These are phyloP conservation scores for Thereva unica DNA, from an alignment of 2,888 invertebrate genomes.

Conservation along the genomic window DNA sequence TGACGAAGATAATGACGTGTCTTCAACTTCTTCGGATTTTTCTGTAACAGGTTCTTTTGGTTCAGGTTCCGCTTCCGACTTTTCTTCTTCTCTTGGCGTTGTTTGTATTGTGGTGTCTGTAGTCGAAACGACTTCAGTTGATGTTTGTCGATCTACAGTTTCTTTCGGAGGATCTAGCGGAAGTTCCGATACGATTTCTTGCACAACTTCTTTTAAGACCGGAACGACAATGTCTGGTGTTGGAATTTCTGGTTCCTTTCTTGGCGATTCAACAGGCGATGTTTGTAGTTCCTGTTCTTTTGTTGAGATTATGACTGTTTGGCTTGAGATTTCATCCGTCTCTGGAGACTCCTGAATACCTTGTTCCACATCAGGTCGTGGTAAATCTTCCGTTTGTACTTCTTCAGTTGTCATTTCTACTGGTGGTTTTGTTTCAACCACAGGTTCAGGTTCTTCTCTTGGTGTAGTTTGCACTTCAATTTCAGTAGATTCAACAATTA, in stretches of 20 bases:
- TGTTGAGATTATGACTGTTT: conserved; percentile 50
- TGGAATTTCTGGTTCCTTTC: conserved; percentile 42
- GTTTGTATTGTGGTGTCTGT: conserved; percentile 53
- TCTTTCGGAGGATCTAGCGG: conserved; percentile 42
- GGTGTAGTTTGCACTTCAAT: conserved; percentile 54
- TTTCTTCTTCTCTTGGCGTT: conserved; percentile 44
- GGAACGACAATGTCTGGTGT: conserved; percentile 53
- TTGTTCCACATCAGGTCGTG: conserved; percentile 48
- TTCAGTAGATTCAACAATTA: conserved; percentile 51
- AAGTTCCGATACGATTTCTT: conserved; percentile 50
- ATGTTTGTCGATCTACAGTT: conserved; percentile 46
- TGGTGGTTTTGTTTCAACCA: conserved; percentile 40
- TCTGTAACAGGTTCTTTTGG: conserved; percentile 45
- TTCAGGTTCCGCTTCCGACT: conserved; percentile 32
- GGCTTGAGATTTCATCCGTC: conserved; percentile 51
- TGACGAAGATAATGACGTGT: conserved; percentile 48
- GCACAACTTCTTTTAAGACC: conserved; percentile 53
- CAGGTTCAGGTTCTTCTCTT: conserved; percentile 42
- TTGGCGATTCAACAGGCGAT: conserved; percentile 49
- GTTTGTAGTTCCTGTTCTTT: conserved; percentile 55
- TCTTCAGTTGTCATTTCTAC: conserved; percentile 59
- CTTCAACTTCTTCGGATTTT: conserved; percentile 43
- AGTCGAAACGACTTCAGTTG: conserved; percentile 46
- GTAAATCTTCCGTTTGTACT: conserved; percentile 58
- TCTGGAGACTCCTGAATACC: conserved; percentile 44